Percentiles rank a stretch among this genome's conserved stretches.
Evolutionary conservation across 2,113 vertebrate genomes (phyloP).

Genomic region (Nesoenas mayeri): DNA sequence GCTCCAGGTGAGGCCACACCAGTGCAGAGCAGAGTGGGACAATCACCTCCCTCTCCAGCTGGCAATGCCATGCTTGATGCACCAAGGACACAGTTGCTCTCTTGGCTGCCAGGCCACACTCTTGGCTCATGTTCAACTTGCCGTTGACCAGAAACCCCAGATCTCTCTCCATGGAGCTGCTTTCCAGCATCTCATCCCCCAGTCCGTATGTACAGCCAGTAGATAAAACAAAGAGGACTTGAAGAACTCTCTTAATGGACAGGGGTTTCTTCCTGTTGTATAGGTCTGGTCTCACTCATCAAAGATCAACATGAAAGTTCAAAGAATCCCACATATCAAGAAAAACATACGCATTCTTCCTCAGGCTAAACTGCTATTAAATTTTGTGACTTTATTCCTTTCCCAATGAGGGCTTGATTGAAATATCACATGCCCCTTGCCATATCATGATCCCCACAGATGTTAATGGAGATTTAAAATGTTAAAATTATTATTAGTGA

Average conservation of each 20-base stretch:
- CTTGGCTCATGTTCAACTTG: too few relatives aligned
- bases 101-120: too few relatives aligned
- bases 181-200: too few relatives aligned
- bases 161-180: too few relatives aligned
- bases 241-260: neutral
- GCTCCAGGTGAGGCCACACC: too few relatives aligned
- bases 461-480: neutral
- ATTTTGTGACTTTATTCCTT: neutral
- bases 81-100: too few relatives aligned
- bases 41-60: too few relatives aligned
- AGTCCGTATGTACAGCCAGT: too few relatives aligned
- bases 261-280: neutral
- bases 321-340: neutral
- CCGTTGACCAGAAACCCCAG: too few relatives aligned
- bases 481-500: neutral
- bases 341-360: neutral
- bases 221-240: neutral
- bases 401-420: neutral
- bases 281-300: neutral
- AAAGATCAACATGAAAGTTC: neutral
- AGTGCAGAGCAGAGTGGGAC: too few relatives aligned
- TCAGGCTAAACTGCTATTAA: neutral
- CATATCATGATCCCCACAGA: fast-evolving
- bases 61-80: too few relatives aligned
- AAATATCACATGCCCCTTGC: fast-evolving